A percentile compares a stretch with the other conserved stretches of the same genome.
Conservation (phyloP, 1,140 invertebrate genomes). For the Adoxophyes honmai region DNA sequence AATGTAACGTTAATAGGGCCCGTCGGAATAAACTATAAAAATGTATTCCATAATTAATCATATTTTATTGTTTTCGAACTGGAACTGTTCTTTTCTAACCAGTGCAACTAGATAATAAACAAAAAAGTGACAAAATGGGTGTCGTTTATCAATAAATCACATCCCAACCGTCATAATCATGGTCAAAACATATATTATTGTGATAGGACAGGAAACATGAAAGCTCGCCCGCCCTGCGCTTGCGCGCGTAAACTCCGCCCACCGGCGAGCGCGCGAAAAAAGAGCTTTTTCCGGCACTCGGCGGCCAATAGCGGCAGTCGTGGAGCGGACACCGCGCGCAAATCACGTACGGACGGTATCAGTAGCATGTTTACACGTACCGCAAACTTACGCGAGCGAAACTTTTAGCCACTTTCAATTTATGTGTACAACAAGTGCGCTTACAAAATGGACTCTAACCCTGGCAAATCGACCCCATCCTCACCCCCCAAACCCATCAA, state of each 20-base stretch:
- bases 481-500: constrained; percentile 64
- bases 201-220: background rate
- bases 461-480: constrained; percentile 38
- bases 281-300: constrained; percentile 40
- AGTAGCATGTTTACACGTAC: constrained; percentile 56
- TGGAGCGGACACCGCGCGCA: constrained; percentile 33
- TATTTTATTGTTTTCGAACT: no score
- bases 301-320: constrained; percentile 45
- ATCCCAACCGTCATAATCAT: background rate
- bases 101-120: no score
- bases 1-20: no score
- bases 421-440: constrained; percentile 29
- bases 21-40: no score
- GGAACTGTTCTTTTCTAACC: no score
- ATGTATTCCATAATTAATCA: no score
- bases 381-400: constrained; percentile 38
- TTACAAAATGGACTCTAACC: constrained; percentile 59
- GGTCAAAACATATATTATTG: background rate
- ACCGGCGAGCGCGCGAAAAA: constrained; percentile 46
- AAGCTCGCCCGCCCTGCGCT: constrained; percentile 24
- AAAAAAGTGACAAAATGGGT: no score
- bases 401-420: constrained; percentile 33
- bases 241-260: constrained; percentile 47
- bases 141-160: no score
- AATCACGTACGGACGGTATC: constrained; percentile 22